Evolutionary conservation across 1,140 invertebrate species (phyloP).

Genomic region (Armadillidium nasatum): DNA sequence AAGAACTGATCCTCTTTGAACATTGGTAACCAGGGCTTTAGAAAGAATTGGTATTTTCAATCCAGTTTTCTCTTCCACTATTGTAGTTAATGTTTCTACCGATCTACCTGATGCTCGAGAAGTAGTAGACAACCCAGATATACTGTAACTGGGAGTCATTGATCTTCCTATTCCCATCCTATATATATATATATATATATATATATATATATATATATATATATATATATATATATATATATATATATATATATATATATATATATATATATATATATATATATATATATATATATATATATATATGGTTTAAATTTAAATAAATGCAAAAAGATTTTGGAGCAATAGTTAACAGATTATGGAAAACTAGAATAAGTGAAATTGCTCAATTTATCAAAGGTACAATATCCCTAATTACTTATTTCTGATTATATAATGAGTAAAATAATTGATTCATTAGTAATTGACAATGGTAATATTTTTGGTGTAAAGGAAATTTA

Average conservation of each 20-base stretch:
- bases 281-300: background rate
- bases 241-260: conserved; percentile 22
- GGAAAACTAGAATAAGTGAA: too few species aligned
- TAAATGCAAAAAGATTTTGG: too few species aligned
- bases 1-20: conserved; percentile 49
- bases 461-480: too few species aligned
- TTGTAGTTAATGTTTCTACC: conserved; percentile 38
- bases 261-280: conserved; percentile 20
- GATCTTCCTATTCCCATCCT: background rate
- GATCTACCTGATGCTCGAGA: conserved; percentile 34
- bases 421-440: too few species aligned
- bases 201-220: conserved; percentile 23
- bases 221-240: conserved; percentile 19
- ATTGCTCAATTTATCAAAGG: too few species aligned
- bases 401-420: too few species aligned
- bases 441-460: too few species aligned
- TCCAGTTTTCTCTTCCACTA: conserved; percentile 38
- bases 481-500: too few species aligned
- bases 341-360: too few species aligned
- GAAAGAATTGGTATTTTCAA: conserved; percentile 47
- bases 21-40: conserved; percentile 47
- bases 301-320: too few species aligned
- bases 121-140: conserved; percentile 37
- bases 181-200: conserved; percentile 8
- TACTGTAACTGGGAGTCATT: conserved; percentile 26